Evolutionary conservation across 1,140 invertebrate species (phyloP), one percentile per base, ranked within the genome.

Genomic region (Tetragnatha versicolor): DNA sequence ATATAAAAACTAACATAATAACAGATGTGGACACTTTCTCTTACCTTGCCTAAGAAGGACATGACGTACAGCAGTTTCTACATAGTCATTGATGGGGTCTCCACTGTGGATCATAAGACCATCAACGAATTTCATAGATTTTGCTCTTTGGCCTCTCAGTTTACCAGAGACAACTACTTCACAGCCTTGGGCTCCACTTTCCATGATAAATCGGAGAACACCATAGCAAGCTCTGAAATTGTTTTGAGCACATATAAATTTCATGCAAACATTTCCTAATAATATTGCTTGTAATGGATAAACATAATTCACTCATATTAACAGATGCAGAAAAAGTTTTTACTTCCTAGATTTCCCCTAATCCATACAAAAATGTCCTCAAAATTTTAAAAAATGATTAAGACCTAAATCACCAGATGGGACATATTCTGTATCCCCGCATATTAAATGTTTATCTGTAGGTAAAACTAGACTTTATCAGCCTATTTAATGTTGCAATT

Each of bases 91-190:
- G 83, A 94, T 95, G 29, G 98, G 98, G 86, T 99, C 95, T 85
- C 98, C 98, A 84, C 94, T 97, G 88, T 99, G 98, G 85, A 99
- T 99, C 98, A 99, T 99, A 27, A 99, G 89, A 72, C 98, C 98
- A 87, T 99, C 98, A 73, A 98, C 96, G 86, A 99, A 99, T 87
- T 99, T 99, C 98, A 99, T 99, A 20, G 96, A 96, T 88, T 99
- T 99, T 77, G 98, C 98, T 90, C 98, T 90, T 88, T 99, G 98
- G 82, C 98, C 98, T 85, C 98, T 89, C 35, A 99, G 89, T 89
- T 99, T 99, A 66, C 98, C 98, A 83, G 95, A 98, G 0, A 99
- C 98, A 6, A 99, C 96, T 12, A 99, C 97, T 89, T 99, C 98
- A 84, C 97, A 99, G 81, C 98, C 91, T 84, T 90, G 90, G 66